A percentile compares a stretch with the other conserved stretches of the same genome.
Conservation (phyloP, 2,888 invertebrate genomes). For the Dynastes grantii region DNA sequence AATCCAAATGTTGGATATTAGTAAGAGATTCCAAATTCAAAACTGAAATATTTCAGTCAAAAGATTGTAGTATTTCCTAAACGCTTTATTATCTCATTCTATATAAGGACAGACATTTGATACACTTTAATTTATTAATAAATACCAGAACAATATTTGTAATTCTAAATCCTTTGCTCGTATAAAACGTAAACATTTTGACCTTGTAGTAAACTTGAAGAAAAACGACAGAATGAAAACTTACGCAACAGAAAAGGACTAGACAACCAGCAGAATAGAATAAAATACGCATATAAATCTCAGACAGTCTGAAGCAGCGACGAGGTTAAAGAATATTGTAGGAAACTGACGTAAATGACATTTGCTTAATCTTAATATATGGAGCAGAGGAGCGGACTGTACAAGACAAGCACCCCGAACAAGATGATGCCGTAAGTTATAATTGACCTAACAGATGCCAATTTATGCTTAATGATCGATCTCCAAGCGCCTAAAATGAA, state of each 20-base stretch:
- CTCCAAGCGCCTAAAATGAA: neutral
- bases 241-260: neutral
- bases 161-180: neutral
- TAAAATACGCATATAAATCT: neutral
- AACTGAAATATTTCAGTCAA: no score
- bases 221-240: neutral
- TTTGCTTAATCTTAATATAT: constrained; percentile 13
- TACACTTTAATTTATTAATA: no score
- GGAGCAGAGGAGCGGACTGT: neutral
- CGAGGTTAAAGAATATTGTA: neutral
- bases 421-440: neutral
- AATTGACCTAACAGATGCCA: constrained; percentile 43
- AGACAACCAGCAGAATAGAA: no score
- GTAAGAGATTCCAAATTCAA: no score
- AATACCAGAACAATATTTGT: neutral
- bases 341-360: neutral
- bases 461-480: constrained; percentile 32
- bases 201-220: constrained; percentile 7
- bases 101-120: no score
- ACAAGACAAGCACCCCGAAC: neutral
- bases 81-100: no score
- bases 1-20: no score
- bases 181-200: neutral
- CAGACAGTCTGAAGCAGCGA: neutral
- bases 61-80: no score